Base-by-base conservation (phyloP, 1,140 invertebrate species). In the Rhagoletis pomonella region DNA sequence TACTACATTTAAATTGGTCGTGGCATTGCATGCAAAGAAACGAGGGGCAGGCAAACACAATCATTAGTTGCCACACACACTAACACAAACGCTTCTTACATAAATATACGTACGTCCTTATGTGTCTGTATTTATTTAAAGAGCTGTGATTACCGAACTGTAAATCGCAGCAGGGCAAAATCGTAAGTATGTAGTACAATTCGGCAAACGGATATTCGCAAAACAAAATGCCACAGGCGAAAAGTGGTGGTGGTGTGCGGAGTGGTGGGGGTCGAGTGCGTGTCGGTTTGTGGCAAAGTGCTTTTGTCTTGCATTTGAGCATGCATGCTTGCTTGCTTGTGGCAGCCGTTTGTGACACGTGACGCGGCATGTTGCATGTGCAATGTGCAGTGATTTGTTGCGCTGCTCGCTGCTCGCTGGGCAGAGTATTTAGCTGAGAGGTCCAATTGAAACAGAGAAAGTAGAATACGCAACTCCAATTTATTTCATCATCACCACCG, bases 311-410 rank as follows among this genome's bases (percentile, higher is more conserved):
- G 64, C 64, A 29, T 29, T 29, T 62, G 60, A 10, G 67, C 39
- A 47, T 55, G 50, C 9, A 55, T 0, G 50, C n/a, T n/a, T n/a
- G n/a, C n/a, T n/a, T 47, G 39, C 67, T 14, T 81, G 44, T 9
- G 73, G 73, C 73, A 81, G 47, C 17, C 73, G 73, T 81, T 81
- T 55, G 73, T 81, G 50, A 55, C 73, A 81, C 73, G 73, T 81
- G 73, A 81, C 73, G 50, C 50, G 47, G 42, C 73, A 81, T 81
- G 42, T 55, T 81, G 73, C 73, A 58, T 81, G 42, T 47, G 50
- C 73, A 81, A 55, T n/a, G n/a, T 55, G 73, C 47, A 19, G 73
- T 55, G 73, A 81, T 81, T 81, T 81, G 73, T 14, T 6, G 17
- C 50, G 44, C 73, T 81, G 17, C 50, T 81, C 73, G 73, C 6